These are phyloP conservation scores for Sander vitreus DNA, from an alignment of 2,113 vertebrate species.

Conservation along the genomic window DNA sequence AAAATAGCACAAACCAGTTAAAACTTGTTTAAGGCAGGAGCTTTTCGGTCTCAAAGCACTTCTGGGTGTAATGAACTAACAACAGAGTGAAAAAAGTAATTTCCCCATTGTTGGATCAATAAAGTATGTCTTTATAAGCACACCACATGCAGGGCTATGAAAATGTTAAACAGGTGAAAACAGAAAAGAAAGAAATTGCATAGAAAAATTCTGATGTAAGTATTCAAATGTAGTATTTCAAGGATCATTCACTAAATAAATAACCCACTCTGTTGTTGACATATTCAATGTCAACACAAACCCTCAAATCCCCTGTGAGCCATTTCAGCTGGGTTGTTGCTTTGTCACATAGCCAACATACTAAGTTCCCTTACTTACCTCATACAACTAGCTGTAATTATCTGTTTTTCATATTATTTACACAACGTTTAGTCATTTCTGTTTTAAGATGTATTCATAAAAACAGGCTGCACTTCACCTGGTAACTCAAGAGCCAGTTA, in stretches of 20 bases:
- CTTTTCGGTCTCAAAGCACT: fast-evolving
- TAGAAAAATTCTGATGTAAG: conserved; percentile 3
- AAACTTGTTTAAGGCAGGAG: background rate
- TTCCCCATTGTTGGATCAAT: no score
- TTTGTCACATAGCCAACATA: background rate
- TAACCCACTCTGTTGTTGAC: background rate
- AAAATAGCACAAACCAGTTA: background rate
- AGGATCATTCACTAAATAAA: background rate
- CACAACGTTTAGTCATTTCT: background rate
- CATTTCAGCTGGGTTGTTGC: background rate
- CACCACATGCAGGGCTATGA: background rate
- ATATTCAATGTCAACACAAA: background rate
- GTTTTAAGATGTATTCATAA: background rate
- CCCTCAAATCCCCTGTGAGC: conserved; percentile 8
- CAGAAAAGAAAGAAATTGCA: background rate
- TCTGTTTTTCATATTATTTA: background rate
- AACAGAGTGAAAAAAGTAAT: no score
- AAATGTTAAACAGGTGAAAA: background rate
- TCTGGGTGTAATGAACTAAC: background rate
- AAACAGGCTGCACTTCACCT: background rate
- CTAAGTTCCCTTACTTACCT: background rate
- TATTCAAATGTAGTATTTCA: background rate
- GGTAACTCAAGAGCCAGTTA: background rate
- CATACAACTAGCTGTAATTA: conserved; percentile 23
- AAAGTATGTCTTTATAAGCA: background rate